phyloP scores from a whole-genome alignment of 2,888 invertebrate genomes.

The Junonia oenone region DNA sequence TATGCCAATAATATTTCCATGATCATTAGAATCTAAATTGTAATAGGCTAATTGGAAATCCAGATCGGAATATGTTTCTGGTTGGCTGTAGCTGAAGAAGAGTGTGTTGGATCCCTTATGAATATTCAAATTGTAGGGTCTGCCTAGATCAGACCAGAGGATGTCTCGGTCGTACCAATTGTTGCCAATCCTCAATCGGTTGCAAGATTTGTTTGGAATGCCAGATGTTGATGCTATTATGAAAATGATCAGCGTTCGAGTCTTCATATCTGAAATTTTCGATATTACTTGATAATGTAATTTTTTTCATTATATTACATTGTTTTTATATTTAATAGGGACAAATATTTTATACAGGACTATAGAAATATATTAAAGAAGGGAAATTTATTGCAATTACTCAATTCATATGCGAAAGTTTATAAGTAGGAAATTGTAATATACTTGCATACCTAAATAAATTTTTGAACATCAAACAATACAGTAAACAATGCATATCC shows the following conservation, averaged over 20 bases:
- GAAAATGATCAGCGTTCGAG: background rate
- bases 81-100: constrained; percentile 50
- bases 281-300: no score
- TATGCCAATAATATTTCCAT: constrained; percentile 47
- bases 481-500: no score
- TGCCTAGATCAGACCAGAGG: constrained; percentile 42
- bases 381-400: no score
- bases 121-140: constrained; percentile 49
- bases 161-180: constrained; percentile 48
- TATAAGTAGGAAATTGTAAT: no score
- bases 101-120: constrained; percentile 48
- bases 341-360: no score
- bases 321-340: no score
- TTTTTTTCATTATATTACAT: no score
- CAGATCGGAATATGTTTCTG: constrained; percentile 46
- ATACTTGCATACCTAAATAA: no score
- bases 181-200: constrained; percentile 43
- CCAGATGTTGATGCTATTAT: constrained; percentile 1
- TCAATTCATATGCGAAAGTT: no score
- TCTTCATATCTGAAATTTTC: constrained; percentile 19
- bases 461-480: no score
- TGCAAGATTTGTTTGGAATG: constrained; percentile 38
- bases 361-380: no score
- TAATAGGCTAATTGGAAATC: constrained; percentile 53
- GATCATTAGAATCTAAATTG: constrained; percentile 45